Percentiles rank a stretch among this genome's conserved stretches.
Conservation (phyloP, 2,113 vertebrate species). For the Glaucomys volans region DNA sequence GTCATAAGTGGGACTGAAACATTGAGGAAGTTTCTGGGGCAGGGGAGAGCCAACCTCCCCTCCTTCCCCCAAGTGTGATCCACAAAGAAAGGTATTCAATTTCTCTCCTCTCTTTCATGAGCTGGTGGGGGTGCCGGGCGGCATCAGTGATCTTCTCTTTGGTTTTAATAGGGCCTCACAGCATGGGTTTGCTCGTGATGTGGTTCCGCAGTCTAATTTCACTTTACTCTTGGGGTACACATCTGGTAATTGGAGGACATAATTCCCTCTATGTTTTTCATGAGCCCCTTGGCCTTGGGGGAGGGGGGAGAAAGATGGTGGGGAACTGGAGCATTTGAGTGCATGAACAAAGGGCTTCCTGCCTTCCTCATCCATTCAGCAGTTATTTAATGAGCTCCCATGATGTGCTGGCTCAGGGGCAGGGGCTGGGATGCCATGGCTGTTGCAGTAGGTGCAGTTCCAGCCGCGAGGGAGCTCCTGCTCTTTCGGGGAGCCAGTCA, state of each 20-base stretch:
- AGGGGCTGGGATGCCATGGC: not conserved
- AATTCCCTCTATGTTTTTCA: slow-evolving; percentile 10
- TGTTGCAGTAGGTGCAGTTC: not conserved
- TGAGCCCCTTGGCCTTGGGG: not conserved
- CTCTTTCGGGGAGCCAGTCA: not conserved
- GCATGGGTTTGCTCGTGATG: not conserved
- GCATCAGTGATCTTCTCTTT: not conserved
- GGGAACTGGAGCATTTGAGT: not conserved
- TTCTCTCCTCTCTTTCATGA: not conserved
- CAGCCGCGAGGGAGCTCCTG: not conserved
- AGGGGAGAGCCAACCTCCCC: not conserved
- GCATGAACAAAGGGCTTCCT: not conserved
- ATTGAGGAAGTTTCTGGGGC: not conserved
- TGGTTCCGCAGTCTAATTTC: not conserved
- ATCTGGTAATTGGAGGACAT: not conserved
- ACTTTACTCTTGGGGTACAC: not conserved
- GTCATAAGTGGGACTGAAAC: not conserved
- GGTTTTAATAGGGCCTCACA: not conserved
- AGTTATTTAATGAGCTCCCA: not conserved
- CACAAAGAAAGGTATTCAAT: not conserved
- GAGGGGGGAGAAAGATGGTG: not conserved
- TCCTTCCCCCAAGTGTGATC: not conserved
- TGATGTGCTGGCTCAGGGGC: not conserved
- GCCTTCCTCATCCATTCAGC: not conserved
- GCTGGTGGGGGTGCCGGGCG: not conserved